Conservation (phyloP, 1,140 invertebrate species). For the Leptestheria dahalacensis region DNA sequence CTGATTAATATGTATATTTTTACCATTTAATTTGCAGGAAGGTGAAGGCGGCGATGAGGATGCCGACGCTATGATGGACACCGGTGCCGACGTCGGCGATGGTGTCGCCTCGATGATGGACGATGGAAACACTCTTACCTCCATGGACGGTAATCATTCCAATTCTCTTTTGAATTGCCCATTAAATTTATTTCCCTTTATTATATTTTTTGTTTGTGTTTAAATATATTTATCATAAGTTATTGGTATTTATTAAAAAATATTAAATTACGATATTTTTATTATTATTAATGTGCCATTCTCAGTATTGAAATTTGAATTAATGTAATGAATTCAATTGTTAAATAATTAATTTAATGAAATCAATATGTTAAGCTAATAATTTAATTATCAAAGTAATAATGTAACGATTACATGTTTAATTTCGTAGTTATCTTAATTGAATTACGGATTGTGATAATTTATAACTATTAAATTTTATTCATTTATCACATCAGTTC, state of each 20-base stretch:
- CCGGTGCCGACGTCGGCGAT: slow-evolving; percentile 4
- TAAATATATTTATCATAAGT: background rate
- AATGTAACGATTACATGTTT: too few species aligned
- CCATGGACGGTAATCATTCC: slow-evolving; percentile 3
- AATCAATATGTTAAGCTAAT: too few species aligned
- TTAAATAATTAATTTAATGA: too few species aligned
- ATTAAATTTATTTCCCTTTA: background rate
- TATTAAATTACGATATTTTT: too few species aligned
- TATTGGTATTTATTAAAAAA: background rate
- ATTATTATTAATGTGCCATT: too few species aligned
- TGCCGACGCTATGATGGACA: slow-evolving; percentile 10
- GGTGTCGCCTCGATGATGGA: slow-evolving; percentile 1
- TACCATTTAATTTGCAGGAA: slow-evolving; percentile 1
- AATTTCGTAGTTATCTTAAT: too few species aligned
- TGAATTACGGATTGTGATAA: too few species aligned
- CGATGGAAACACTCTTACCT: slow-evolving; percentile 10
- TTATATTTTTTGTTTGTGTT: background rate
- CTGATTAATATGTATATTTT: too few species aligned
- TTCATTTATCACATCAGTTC: too few species aligned
- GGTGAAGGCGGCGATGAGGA: slow-evolving; percentile 16
- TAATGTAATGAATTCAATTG: too few species aligned
- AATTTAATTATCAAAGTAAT: background rate
- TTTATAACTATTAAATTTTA: too few species aligned
- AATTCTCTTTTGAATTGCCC: background rate
- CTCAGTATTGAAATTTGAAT: too few species aligned